Evolutionary conservation across 2,113 vertebrate species (phyloP), one percentile per base, ranked within the genome.

Genomic region (Pipa parva): DNA sequence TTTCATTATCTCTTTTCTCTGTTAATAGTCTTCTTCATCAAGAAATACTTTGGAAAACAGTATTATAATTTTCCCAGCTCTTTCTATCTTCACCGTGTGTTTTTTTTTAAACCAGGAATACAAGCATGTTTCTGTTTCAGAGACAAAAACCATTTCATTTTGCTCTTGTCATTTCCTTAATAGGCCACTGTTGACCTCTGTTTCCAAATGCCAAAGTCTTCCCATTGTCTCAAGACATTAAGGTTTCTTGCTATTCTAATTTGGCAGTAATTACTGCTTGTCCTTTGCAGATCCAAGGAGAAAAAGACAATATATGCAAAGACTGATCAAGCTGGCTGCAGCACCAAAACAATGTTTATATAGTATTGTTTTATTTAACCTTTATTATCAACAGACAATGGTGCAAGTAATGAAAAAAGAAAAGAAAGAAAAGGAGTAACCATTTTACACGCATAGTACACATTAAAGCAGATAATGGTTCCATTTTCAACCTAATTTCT

Each of bases 181-280:
- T 68, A 48, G 64, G 55, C 18, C 64, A 8, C 21, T 12, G 12
- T 27, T 59, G 64, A 68, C 55, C 45, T 50, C 29, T 51, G 21
- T 59, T 67, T 59, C 55, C 46, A 39, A 59, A 68, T 39, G 56
- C 59, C 51, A 46, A 50, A 31, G 31, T 59, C 55, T 59, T 25
- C 31, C 39, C 56, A 51, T 68, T 51, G 64, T 68, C 64, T 50
- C 28, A 48, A 51, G 31, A 9, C 64, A 68, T 68, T 68, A 68
- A 59, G 31, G 22, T 68, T 59, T 68, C 56, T 39, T 68, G 50
- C 21, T 51, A 36, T 68, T 68, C 25, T 59, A 68, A 59, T 59
- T 68, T 51, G 24, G 13, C 29, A 20, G 29, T 59, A 68, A 59
- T 68, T 68, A 59, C 46, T 11, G 56, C 46, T 22, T 21, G 64